These are phyloP conservation scores for Tenthredo mesomela DNA, from an alignment of 2,888 invertebrate genomes.

Conservation along the genomic window DNA sequence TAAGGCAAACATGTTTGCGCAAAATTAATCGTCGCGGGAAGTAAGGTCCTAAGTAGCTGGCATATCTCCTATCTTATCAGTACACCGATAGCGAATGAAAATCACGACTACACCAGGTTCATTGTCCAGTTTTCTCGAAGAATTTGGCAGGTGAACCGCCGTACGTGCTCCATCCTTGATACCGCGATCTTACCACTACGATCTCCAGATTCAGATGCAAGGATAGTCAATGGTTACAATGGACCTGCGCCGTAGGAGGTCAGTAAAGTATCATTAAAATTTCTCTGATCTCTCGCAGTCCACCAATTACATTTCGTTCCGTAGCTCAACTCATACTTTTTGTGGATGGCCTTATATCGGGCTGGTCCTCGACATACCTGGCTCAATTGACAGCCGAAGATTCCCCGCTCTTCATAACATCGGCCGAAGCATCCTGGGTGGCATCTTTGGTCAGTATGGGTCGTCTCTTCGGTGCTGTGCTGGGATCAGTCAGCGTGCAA, in stretches of 20 bases:
- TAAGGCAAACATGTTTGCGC: slow-evolving; percentile 20
- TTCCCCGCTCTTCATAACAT: slow-evolving; percentile 62
- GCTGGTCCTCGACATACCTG: slow-evolving; percentile 70
- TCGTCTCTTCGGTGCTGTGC: slow-evolving; percentile 65
- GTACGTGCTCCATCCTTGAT: neutral
- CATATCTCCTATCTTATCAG: slow-evolving; percentile 9
- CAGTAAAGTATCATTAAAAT: neutral
- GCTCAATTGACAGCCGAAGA: slow-evolving; percentile 61
- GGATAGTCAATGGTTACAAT: slow-evolving; percentile 25
- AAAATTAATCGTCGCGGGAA: slow-evolving; percentile 15
- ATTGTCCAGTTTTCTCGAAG: slow-evolving; percentile 11
- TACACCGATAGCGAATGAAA: neutral
- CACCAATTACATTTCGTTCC: neutral
- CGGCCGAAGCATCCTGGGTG: slow-evolving; percentile 68
- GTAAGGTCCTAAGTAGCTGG: slow-evolving; percentile 11
- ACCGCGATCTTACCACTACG: neutral
- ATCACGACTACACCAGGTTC: slow-evolving; percentile 25
- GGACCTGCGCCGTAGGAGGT: slow-evolving; percentile 26
- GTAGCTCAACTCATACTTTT: slow-evolving; percentile 65
- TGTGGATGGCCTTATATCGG: slow-evolving; percentile 63
- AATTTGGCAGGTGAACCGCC: neutral
- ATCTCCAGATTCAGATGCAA: neutral
- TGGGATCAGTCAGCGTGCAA: slow-evolving; percentile 61
- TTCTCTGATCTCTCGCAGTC: neutral
- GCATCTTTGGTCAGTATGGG: slow-evolving; percentile 68